Evolutionary conservation across 92 coral and sea anemone species (phyloP), one percentile per base, ranked within the genome.

Genomic region (Umimayanthus kanabou): DNA sequence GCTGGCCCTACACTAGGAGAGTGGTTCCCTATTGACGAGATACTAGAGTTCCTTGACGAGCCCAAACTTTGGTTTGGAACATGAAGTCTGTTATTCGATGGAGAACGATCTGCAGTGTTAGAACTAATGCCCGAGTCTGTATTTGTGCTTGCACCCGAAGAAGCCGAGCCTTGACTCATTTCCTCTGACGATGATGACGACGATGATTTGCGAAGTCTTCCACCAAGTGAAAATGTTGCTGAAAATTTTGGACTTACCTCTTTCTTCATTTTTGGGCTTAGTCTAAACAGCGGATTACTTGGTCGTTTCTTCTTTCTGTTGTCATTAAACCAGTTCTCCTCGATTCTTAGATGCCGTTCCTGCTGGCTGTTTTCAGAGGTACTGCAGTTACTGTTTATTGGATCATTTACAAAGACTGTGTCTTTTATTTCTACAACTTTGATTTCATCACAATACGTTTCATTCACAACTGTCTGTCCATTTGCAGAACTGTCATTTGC

Each of bases 251-350:
- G 95, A 66, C 86, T 90, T 26, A 93, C 23, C 78, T 55, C 76
- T 74, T 83, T 88, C 72, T 91, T 90, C 2, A 91, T 79, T 82
- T 92, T 94, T 22, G 96, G 96, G 80, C 96, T 94, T 30, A 90
- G 14, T 87, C 77, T 90, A n/a, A 55, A 67, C 9, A 90, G 42
- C 25, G 93, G 90, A 77, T 95, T 92, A 9, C 90, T 83, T 30
- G 85, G 33, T 64, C 83, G 89, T 88, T 80, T 93, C 88, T 78
- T 85, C 77, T 72, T 85, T 83, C 85, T 87, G 87, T 92, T 95
- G 33, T 95, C 96, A 0, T 89, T 91, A 87, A 95, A 95, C 98
- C 98, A 95, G 70, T 95, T 92, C 33, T 95, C 98, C 37, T 95
- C 92, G 2, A 95, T 96, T 73, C 84, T 85, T 15, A 95, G 92